phyloP scores from a whole-genome alignment of 2,113 vertebrate genomes.

The Tapirus terrestris region DNA sequence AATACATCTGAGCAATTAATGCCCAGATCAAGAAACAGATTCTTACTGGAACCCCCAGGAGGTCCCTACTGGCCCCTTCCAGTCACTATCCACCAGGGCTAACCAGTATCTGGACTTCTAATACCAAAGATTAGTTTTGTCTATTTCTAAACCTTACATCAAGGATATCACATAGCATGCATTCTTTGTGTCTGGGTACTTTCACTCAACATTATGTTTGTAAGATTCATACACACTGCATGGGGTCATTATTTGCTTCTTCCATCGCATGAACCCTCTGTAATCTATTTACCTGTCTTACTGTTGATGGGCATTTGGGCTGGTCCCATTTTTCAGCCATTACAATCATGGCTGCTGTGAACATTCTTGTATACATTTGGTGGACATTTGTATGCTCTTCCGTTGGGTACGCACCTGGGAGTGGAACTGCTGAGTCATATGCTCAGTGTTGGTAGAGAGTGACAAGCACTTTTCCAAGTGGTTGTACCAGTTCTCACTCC shows the following conservation, averaged over 20 bases:
- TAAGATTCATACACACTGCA: neutral
- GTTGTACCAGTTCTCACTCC: neutral
- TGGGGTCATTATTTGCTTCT: neutral
- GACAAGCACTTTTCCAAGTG: neutral
- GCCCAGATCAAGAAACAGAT: neutral
- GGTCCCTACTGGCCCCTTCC: neutral
- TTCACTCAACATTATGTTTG: neutral
- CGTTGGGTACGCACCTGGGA: too few relatives aligned
- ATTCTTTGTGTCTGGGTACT: neutral
- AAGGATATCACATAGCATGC: neutral
- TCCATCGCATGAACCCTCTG: neutral
- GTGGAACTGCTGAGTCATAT: neutral
- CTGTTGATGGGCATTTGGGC: neutral
- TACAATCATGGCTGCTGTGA: neutral
- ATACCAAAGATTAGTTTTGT: neutral
- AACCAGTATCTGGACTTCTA: neutral
- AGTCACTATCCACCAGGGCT: too few relatives aligned
- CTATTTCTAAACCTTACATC: neutral
- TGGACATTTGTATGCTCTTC: neutral
- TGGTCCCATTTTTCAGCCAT: neutral
- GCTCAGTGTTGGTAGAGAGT: neutral
- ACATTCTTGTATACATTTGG: too few relatives aligned
- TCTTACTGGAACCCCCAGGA: neutral
- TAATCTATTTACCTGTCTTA: neutral
- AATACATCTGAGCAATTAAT: neutral